Base-by-base conservation (phyloP, 2,113 vertebrate species). In the Phyllostomus hastatus region DNA sequence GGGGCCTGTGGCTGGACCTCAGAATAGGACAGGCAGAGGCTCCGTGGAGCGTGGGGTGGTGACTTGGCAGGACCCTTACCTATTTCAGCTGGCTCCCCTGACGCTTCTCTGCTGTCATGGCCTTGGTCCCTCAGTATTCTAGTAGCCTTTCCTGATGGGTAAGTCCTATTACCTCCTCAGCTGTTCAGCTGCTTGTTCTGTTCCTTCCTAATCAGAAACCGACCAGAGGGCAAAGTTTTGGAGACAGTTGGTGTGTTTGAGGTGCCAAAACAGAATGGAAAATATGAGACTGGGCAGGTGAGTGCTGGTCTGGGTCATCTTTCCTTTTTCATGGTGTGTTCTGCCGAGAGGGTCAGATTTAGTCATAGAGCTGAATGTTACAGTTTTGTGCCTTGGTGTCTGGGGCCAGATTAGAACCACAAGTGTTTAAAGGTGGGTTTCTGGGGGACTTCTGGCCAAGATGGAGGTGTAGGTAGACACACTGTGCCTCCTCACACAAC, bases 271-370 rank as follows among this genome's bases (percentile, higher is more conserved):
- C 99, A 99, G 92, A 99, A 99, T 0, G 99, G 99, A 59, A 99
- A 99, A 98, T 99, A 99, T 3, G 99, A 99, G 98, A 99, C 99
- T 0, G 99, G 99, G 31, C 99, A 99, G 99, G 99, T 99, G 81
- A 98, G 98, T 87, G 24, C 38, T 48, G 35, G 41, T 35, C 14
- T 52, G 61, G 19, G 9, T 70, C 73, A 3, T 48, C 31, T 33
- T 88, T 72, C 10, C 7, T 69, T 78, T 78, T 84, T 95, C 48
- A 59, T 14, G n/a, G 33, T 16, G 28, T 82, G 5, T 11, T 88
- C 19, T 84, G 26, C 38, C n/a, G 31, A 89, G 80, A 79, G 38
- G 20, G 16, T 78, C 35, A 69, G n/a, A 64, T 79, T 73, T 70
- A 69, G 69, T 67, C 54, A 57, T 5, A 52, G 28, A 46, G 15